Conservation (phyloP, 2,888 invertebrate species). For the Malacosoma neustria region DNA sequence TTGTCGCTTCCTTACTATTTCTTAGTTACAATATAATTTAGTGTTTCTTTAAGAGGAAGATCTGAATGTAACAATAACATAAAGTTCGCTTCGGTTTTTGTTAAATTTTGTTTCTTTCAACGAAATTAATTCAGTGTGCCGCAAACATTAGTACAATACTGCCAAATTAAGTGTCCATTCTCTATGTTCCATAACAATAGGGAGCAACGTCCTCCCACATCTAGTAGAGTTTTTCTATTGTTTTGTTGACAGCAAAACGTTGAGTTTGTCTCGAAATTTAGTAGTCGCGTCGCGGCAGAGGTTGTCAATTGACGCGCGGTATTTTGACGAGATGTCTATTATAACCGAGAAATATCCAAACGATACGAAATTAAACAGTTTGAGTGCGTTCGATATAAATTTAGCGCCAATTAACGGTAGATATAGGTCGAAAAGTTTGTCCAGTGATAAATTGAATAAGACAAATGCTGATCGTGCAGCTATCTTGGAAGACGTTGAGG, state of each 20-base stretch:
- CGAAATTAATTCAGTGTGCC: neutral
- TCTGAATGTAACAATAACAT: slow-evolving; percentile 22
- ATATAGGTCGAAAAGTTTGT: slow-evolving; percentile 63
- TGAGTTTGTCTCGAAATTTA: slow-evolving; percentile 41
- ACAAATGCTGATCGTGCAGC: slow-evolving; percentile 59
- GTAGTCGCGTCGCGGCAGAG: slow-evolving; percentile 48
- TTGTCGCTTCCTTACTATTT: slow-evolving; percentile 1
- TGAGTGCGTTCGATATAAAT: slow-evolving; percentile 58
- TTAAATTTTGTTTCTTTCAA: slow-evolving; percentile 12
- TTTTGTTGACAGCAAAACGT: slow-evolving; percentile 52
- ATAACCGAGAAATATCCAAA: slow-evolving; percentile 53
- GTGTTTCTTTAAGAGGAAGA: neutral
- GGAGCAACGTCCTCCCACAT: slow-evolving; percentile 27
- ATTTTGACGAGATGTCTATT: slow-evolving; percentile 56
- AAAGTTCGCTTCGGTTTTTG: slow-evolving; percentile 33
- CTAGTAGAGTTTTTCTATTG: slow-evolving; percentile 42
- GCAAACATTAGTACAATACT: slow-evolving; percentile 14
- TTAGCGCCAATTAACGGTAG: slow-evolving; percentile 48
- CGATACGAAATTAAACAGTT: slow-evolving; percentile 54
- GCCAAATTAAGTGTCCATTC: slow-evolving; percentile 21
- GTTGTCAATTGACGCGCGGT: slow-evolving; percentile 45
- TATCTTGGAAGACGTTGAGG: slow-evolving; percentile 61
- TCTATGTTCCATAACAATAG: slow-evolving; percentile 18
- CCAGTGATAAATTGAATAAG: slow-evolving; percentile 67
- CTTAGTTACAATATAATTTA: neutral